Evolutionary conservation across 2,113 vertebrate genomes (phyloP), one percentile per base, ranked within the genome.

Genomic region (Mionectes macconnelli): DNA sequence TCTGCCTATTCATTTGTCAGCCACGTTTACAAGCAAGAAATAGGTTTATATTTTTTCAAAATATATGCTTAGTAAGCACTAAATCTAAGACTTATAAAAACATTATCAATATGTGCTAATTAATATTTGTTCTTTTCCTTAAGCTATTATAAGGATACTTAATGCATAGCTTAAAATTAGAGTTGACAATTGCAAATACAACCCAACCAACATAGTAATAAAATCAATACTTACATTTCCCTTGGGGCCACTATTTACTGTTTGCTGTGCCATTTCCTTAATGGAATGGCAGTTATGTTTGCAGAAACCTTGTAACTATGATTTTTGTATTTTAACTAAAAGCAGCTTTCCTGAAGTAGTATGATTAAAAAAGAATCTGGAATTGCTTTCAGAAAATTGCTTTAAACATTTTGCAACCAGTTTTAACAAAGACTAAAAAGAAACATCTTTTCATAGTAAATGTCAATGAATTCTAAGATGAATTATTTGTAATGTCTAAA

Each of bases 161-260:
- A 98, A 98, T 98, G 97, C 97, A 98, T 80, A 97, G 95, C 84
- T 97, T 97, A 97, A 98, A 98, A 98, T 98, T 97, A 98, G 97
- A 98, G 97, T 98, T 98, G 98, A 98, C 98, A 98, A 98, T 98
- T 98, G 97, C 98, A 98, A 98, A 98, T 98, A 98, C 97, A 98
- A 98, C 97, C 98, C 98, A 98, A 98, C 97, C 97, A 98, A 97
- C 98, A 97, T 95, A 96, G 98, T 98, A 98, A 98, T 98, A 98
- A 98, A 98, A 98, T 98, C 98, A 98, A 98, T 98, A 97, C 98
- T 97, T 98, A 98, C 98, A 98, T 98, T 98, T 98, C 98, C 98
- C 98, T 97, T 50, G 97, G 97, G 98, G 98, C 97, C 95, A 97
- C 97, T 98, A 98, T 98, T 98, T 98, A 98, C 98, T 98, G 98